A percentile compares a stretch with the other conserved stretches of the same genome.
Conservation (phyloP, 1,140 invertebrate species). For the Pinna nobilis region DNA sequence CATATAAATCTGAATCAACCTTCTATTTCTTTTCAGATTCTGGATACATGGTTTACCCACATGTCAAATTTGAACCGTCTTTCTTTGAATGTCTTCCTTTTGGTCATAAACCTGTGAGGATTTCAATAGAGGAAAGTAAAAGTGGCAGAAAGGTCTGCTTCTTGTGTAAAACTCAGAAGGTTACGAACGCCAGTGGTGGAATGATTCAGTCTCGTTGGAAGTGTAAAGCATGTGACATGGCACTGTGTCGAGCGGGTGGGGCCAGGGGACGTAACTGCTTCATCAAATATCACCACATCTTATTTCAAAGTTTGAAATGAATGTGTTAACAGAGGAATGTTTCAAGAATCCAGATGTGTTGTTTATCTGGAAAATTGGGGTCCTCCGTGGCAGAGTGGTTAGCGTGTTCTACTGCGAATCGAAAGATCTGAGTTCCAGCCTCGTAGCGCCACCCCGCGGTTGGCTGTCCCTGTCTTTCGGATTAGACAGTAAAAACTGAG, state of each 20-base stretch:
- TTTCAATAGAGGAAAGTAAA: background rate
- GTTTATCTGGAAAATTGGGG: no score
- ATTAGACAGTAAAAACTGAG: no score
- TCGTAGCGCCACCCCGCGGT: no score
- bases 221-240: conserved; percentile 8
- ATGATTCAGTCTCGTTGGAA: conserved; percentile 12
- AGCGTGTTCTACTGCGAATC: no score
- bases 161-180: conserved; percentile 9
- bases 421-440: no score
- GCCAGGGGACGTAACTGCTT: conserved; percentile 18
- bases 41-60: background rate
- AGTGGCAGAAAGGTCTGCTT: conserved; percentile 2
- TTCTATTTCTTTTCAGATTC: no score
- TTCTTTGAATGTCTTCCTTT: no score
- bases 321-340: no score
- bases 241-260: conserved; percentile 9
- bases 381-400: no score
- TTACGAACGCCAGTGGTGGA: conserved; percentile 1
- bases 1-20: no score
- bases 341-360: no score
- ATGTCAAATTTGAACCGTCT: background rate
- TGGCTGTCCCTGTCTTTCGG: no score
- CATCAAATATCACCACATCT: conserved; percentile 2
- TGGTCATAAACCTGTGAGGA: conserved; percentile 2
- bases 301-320: conserved; percentile 7